Percentiles rank a stretch among this genome's conserved stretches.
Conservation (phyloP, 2,113 vertebrate species). For the Rutilus rutilus region DNA sequence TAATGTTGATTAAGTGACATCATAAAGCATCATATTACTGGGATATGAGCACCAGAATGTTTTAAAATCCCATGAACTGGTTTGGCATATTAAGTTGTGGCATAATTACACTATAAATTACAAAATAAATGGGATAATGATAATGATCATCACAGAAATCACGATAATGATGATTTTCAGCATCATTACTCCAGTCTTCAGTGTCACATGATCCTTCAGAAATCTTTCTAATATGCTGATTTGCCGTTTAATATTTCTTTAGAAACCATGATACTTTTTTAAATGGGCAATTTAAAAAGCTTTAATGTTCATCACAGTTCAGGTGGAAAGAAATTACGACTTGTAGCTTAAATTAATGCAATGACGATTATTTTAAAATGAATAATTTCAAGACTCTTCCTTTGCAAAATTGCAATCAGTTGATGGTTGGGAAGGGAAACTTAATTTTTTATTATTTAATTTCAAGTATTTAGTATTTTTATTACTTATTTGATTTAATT, state of each 20-base stretch:
- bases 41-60: background rate
- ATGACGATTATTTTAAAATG: background rate
- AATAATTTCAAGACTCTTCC: background rate
- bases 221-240: background rate
- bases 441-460: no score
- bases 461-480: no score
- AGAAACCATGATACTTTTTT: background rate
- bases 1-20: slow-evolving; percentile 19
- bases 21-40: slow-evolving; percentile 23
- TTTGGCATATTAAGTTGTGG: background rate
- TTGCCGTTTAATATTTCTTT: background rate
- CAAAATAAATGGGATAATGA: no score
- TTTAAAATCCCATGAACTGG: background rate
- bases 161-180: background rate
- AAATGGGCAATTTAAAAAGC: background rate
- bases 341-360: background rate
- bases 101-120: background rate
- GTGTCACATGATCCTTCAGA: background rate
- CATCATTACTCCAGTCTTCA: background rate
- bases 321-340: background rate
- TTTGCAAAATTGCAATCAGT: background rate
- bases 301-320: background rate
- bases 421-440: background rate
- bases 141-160: no score
- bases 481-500: no score